These are phyloP conservation scores for Stichodactyla mertensii DNA, from an alignment of 64 coral and sea anemone species.

Conservation along the genomic window DNA sequence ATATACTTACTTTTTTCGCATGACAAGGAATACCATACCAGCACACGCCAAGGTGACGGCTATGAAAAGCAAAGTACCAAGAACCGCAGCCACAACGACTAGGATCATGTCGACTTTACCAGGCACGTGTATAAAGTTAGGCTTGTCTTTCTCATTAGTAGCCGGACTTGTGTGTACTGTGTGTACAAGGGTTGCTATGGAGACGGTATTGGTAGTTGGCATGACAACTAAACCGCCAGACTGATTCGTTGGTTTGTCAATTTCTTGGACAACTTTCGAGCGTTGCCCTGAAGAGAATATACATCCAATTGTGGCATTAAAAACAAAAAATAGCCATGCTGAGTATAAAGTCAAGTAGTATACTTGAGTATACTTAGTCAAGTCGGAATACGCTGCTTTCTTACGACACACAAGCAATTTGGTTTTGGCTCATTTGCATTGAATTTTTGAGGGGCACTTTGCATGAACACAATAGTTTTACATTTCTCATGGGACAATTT, in stretches of 20 bases:
- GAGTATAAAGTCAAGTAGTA: no score
- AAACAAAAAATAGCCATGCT: no score
- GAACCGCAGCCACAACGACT: background rate
- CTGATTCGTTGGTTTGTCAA: background rate
- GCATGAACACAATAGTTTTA: no score
- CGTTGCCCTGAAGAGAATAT: background rate
- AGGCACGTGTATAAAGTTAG: background rate
- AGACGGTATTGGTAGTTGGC: background rate
- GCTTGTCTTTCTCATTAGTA: background rate
- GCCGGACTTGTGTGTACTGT: background rate
- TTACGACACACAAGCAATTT: no score
- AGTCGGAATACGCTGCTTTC: no score
- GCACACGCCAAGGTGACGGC: background rate
- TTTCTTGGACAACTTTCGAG: background rate
- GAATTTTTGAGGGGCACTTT: no score
- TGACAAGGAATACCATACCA: background rate
- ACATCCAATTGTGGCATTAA: no score
- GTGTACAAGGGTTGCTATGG: background rate
- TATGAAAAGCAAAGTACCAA: background rate
- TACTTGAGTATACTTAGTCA: no score
- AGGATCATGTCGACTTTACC: slow-evolving; percentile 3
- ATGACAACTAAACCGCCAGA: background rate
- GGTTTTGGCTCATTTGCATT: no score
- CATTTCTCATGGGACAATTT: no score
- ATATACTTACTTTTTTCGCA: background rate